A percentile compares a stretch with the other conserved stretches of the same genome.
These are phyloP conservation scores for Autographa pulchrina DNA, from an alignment of 2,888 invertebrate genomes.

Conservation along the genomic window DNA sequence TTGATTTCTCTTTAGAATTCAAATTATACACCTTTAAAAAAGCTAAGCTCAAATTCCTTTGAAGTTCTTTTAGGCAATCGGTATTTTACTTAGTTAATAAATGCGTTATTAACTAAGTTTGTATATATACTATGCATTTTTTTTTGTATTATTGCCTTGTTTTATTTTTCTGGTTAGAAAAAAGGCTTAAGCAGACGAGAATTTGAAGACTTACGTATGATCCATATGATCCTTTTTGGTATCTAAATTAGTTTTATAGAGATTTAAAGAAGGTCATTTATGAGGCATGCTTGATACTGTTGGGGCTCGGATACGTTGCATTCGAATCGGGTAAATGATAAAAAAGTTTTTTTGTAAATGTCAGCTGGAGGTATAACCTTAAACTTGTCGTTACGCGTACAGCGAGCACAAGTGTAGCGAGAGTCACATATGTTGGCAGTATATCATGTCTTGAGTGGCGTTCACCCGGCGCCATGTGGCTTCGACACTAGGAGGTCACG, in stretches of 20 bases:
- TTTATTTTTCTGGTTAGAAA: neutral
- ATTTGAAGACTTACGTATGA: constrained; percentile 1
- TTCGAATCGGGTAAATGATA: constrained; percentile 27
- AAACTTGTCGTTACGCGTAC: constrained; percentile 66
- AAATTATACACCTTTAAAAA: constrained; percentile 1
- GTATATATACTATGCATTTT: too few species aligned
- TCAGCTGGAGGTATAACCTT: constrained; percentile 71
- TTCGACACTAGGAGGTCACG: constrained; percentile 72
- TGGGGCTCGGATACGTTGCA: constrained; percentile 18
- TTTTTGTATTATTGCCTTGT: neutral
- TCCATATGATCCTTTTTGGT: constrained; percentile 22
- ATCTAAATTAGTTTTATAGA: constrained; percentile 3
- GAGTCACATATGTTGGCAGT: constrained; percentile 76
- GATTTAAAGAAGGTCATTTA: constrained; percentile 9
- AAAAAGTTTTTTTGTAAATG: constrained; percentile 36
- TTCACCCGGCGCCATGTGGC: constrained; percentile 80
- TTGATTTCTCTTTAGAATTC: neutral
- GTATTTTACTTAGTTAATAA: too few species aligned
- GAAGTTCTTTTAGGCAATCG: constrained; percentile 13
- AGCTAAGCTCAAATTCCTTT: constrained; percentile 11
- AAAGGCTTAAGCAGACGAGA: neutral
- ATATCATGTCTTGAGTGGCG: constrained; percentile 71
- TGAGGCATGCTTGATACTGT: constrained; percentile 18
- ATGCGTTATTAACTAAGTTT: too few species aligned
- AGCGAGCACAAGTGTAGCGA: constrained; percentile 63